These are phyloP conservation scores for Carabus problematicus DNA, from an alignment of 2,888 invertebrate genomes.

Conservation along the genomic window DNA sequence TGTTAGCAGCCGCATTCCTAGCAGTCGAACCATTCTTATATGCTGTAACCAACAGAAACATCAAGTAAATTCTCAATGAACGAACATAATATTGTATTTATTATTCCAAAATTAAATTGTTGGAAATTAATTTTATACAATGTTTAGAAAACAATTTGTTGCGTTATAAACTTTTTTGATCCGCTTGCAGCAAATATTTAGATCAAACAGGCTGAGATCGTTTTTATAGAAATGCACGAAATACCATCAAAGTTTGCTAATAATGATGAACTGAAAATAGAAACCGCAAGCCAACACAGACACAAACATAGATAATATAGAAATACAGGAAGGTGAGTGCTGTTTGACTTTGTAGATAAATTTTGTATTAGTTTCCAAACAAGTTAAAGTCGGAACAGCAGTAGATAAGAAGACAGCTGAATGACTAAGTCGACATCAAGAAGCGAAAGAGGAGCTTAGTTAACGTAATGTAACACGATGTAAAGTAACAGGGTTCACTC, in stretches of 20 bases:
- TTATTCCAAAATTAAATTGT: too few relatives aligned
- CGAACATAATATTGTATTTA: slow-evolving; percentile 3
- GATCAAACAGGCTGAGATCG: not conserved
- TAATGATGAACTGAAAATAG: too few relatives aligned
- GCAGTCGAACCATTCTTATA: slow-evolving; percentile 59
- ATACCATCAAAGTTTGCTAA: not conserved
- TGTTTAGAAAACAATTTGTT: too few relatives aligned
- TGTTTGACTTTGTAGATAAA: too few relatives aligned
- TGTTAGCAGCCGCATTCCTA: slow-evolving; percentile 65
- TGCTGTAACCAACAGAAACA: not conserved
- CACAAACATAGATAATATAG: too few relatives aligned
- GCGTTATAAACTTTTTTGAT: too few relatives aligned
- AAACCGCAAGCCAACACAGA: too few relatives aligned
- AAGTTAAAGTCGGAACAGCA: not conserved
- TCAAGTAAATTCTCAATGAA: not conserved
- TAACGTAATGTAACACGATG: not conserved
- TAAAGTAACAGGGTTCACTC: too few relatives aligned
- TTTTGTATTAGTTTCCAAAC: too few relatives aligned
- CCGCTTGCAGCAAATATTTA: too few relatives aligned
- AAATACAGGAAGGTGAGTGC: too few relatives aligned
- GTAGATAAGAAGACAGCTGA: slow-evolving; percentile 31
- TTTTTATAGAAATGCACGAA: slow-evolving; percentile 2
- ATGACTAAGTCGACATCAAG: slow-evolving; percentile 22
- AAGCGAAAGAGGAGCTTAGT: slow-evolving; percentile 2
- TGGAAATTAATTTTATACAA: too few relatives aligned